Evolutionary conservation across 2,888 invertebrate genomes (phyloP).

Genomic region (Chamaedrilus cognettii): DNA sequence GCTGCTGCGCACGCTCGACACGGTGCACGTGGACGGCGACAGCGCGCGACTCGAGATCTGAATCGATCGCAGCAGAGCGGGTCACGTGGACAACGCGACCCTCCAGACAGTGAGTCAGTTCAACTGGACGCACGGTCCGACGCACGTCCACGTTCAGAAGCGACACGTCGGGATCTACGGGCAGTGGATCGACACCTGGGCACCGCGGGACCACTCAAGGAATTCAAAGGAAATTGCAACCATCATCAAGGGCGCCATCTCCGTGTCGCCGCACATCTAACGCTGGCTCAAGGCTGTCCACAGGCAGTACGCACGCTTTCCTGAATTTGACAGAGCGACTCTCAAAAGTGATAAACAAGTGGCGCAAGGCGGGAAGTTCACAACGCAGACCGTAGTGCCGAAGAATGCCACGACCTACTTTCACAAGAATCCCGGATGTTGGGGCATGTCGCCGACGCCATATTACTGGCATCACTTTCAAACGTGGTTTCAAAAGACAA

Average conservation of each 20-base stretch:
- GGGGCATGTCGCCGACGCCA: conserved; percentile 22
- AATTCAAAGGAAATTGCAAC: conserved; percentile 42
- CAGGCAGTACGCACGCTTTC: conserved; percentile 37
- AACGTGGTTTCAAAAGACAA: conserved; percentile 19
- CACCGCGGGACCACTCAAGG: conserved; percentile 26
- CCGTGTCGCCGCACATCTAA: conserved; percentile 44
- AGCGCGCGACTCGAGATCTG: conserved; percentile 35
- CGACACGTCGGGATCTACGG: conserved; percentile 40
- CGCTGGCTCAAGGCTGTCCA: conserved; percentile 45
- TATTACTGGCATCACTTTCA: conserved; percentile 22
- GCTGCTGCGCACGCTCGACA: conserved; percentile 31
- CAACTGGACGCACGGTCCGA: conserved; percentile 2
- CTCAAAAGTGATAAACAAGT: conserved; percentile 41
- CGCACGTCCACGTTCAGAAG: conserved; percentile 33
- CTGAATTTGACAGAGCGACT: conserved; percentile 41
- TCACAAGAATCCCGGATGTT: conserved; percentile 21
- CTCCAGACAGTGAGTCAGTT: conserved; percentile 25
- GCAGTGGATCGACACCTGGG: conserved; percentile 46
- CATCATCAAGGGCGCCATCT: conserved; percentile 48
- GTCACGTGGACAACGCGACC: conserved; percentile 25
- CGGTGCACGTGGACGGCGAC: conserved; percentile 31
- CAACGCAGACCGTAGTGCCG: too few species aligned
- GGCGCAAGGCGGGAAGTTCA: background rate
- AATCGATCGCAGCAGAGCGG: conserved; percentile 30
- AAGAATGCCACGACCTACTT: conserved; percentile 21